Percentiles rank a stretch among this genome's conserved stretches.
phyloP scores from a whole-genome alignment of 2,888 invertebrate genomes.

The Bimastos eiseni region DNA sequence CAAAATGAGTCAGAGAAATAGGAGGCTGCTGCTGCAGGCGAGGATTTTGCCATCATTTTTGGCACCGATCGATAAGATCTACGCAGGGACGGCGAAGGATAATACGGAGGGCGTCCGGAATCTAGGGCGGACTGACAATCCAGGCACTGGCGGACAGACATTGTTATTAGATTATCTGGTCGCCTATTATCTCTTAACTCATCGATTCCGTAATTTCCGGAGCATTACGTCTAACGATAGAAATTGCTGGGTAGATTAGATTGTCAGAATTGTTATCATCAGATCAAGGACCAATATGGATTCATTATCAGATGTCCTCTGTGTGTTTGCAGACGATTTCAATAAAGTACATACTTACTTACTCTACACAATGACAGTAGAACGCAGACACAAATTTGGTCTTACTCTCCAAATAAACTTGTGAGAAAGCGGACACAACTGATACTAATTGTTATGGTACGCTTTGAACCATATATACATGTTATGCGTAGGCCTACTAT shows the following conservation, averaged over 20 bases:
- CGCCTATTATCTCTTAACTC: background rate
- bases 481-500: too few species aligned
- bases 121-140: background rate
- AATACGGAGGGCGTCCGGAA: background rate
- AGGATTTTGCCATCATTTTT: too few species aligned
- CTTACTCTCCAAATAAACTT: background rate
- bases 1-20: background rate
- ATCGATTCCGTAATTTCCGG: background rate
- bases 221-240: background rate
- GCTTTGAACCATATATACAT: too few species aligned
- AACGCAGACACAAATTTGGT: background rate
- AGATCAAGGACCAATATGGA: too few species aligned
- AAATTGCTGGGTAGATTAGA: background rate
- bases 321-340: too few species aligned
- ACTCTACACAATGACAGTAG: too few species aligned
- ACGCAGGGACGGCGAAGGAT: background rate
- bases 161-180: background rate
- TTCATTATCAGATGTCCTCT: too few species aligned
- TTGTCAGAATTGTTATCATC: too few species aligned
- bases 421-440: too few species aligned
- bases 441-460: too few species aligned
- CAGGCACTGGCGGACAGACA: background rate
- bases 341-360: too few species aligned
- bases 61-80: conserved; percentile 9
- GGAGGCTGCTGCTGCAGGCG: background rate